Evolutionary conservation across 2,888 invertebrate genomes (phyloP).

Genomic region (Drosophila meridionalis): DNA sequence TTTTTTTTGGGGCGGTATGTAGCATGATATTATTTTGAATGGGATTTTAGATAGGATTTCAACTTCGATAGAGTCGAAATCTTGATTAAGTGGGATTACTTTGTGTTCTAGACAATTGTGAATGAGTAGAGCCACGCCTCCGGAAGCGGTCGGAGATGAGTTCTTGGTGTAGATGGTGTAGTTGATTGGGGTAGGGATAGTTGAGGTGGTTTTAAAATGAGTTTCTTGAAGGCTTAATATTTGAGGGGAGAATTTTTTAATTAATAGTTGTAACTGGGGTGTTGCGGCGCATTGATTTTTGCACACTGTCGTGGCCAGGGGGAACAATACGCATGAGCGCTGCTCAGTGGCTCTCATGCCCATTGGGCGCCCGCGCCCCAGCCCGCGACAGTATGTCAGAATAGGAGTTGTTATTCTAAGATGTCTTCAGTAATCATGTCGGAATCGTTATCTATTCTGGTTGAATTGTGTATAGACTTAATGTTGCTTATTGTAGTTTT

Average conservation of each 20-base stretch:
- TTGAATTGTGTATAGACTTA: too few species aligned
- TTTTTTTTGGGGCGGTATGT: background rate
- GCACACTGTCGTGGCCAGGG: too few species aligned
- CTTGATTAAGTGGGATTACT: background rate
- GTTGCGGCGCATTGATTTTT: too few species aligned
- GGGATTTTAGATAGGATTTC: background rate
- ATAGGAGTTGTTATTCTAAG: too few species aligned
- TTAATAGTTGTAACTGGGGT: background rate
- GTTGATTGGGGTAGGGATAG: background rate
- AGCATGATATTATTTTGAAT: background rate
- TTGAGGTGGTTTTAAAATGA: background rate
- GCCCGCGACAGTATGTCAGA: too few species aligned
- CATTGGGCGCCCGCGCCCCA: too few species aligned
- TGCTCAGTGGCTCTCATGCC: too few species aligned
- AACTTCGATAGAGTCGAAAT: background rate
- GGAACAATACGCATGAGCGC: too few species aligned
- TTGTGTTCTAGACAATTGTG: slow-evolving; percentile 1
- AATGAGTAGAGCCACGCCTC: background rate
- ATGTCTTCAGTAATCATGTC: too few species aligned
- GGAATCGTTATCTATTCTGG: too few species aligned
- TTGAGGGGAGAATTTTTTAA: too few species aligned
- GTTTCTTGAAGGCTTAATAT: too few species aligned
- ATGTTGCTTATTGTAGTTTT: background rate
- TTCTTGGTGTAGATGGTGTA: background rate
- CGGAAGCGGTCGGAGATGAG: background rate